These are phyloP conservation scores for Dryobotodes eremita DNA, from an alignment of 2,888 invertebrate species.

Conservation along the genomic window DNA sequence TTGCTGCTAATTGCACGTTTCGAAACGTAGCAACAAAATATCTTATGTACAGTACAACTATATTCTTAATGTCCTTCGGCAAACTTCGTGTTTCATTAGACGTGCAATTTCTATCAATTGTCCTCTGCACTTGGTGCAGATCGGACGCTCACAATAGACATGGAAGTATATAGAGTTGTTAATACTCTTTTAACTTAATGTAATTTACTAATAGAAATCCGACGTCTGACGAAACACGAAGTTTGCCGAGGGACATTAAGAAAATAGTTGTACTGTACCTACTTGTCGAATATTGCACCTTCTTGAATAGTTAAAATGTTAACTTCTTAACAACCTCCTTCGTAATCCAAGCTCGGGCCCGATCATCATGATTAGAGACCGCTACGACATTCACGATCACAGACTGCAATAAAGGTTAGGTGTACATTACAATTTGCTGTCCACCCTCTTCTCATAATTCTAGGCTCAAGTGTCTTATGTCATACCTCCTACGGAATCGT, in stretches of 20 bases:
- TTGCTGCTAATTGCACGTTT: background rate
- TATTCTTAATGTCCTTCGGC: background rate
- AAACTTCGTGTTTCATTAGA: too few relatives aligned
- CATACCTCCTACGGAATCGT: constrained; percentile 42
- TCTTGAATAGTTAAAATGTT: background rate
- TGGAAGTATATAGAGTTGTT: too few relatives aligned
- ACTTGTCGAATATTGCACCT: background rate
- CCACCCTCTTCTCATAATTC: background rate
- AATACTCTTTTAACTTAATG: too few relatives aligned
- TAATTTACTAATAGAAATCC: too few relatives aligned
- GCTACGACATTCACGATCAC: too few relatives aligned
- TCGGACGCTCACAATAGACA: too few relatives aligned
- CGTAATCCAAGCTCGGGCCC: background rate
- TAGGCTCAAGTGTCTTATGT: constrained; percentile 33
- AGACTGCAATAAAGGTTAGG: background rate
- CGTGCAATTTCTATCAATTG: too few relatives aligned
- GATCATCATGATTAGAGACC: background rate
- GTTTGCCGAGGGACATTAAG: too few relatives aligned
- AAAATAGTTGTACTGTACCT: background rate
- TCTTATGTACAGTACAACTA: too few relatives aligned
- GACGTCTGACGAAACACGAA: too few relatives aligned
- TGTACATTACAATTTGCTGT: background rate
- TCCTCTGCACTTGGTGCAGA: too few relatives aligned
- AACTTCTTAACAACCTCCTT: background rate
- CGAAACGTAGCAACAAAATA: background rate